A percentile compares a stretch with the other conserved stretches of the same genome.
phyloP scores from a whole-genome alignment of 64 coral and sea anemone genomes.

The Pocillopora verrucosa region DNA sequence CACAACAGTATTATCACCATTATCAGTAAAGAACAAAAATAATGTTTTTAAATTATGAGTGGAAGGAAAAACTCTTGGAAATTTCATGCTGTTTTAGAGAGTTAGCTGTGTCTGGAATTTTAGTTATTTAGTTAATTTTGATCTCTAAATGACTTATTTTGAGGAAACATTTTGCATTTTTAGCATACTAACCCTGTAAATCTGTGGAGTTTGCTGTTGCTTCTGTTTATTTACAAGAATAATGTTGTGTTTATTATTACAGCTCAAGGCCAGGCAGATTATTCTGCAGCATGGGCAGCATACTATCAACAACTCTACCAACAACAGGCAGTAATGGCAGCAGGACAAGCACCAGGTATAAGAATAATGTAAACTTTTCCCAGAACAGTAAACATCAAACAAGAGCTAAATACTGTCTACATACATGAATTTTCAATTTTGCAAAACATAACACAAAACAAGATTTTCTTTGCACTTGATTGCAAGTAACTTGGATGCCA shows the following conservation, averaged over 20 bases:
- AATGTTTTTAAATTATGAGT: no score
- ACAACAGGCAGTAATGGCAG: slow-evolving; percentile 91
- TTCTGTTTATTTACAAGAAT: neutral
- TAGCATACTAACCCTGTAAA: neutral
- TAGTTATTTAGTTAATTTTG: no score
- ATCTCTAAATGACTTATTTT: no score
- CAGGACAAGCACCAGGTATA: slow-evolving; percentile 71
- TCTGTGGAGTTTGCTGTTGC: neutral
- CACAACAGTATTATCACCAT: no score
- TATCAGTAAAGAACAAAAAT: no score
- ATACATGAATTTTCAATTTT: neutral
- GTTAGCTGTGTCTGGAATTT: no score
- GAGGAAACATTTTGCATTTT: no score
- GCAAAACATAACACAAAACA: no score
- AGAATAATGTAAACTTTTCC: neutral
- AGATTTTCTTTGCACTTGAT: no score
- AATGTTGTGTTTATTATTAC: neutral
- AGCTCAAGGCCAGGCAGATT: slow-evolving; percentile 81
- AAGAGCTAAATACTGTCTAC: neutral
- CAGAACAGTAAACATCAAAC: neutral
- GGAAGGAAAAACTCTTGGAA: no score
- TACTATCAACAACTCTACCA: slow-evolving; percentile 96
- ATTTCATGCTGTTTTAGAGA: no score
- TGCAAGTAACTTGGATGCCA: no score
- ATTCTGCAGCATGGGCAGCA: slow-evolving; percentile 94